Conservation (phyloP, 2,113 vertebrate genomes). For the Pseudolaguvia tuberculata region DNA sequence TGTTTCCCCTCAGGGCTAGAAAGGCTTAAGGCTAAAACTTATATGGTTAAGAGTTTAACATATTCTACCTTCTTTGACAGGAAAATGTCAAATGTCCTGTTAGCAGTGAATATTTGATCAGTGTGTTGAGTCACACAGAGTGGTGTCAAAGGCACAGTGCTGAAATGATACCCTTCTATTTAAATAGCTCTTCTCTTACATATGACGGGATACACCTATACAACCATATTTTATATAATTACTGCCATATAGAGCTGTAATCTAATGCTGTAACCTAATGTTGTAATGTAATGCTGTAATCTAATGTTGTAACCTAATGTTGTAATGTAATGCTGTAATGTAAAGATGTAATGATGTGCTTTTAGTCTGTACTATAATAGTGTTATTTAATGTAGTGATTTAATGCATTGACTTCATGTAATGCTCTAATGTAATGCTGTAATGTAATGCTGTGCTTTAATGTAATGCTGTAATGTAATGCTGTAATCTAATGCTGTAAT, state of each 20-base stretch:
- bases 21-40: background rate
- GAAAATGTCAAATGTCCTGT: background rate
- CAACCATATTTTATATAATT: constrained; percentile 9
- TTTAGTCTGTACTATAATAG: too few relatives aligned
- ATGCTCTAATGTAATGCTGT: too few relatives aligned
- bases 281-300: too few relatives aligned
- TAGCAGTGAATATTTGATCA: background rate
- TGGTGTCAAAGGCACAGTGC: background rate
- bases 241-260: background rate
- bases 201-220: background rate
- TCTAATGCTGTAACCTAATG: too few relatives aligned
- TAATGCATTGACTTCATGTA: too few relatives aligned
- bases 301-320: too few relatives aligned
- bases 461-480: too few relatives aligned
- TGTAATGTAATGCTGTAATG: too few relatives aligned
- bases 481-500: too few relatives aligned
- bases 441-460: too few relatives aligned
- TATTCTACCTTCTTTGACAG: background rate
- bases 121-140: background rate
- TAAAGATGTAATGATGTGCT: too few relatives aligned
- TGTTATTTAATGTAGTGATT: too few relatives aligned
- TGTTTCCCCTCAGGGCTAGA: background rate
- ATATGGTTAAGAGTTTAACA: background rate
- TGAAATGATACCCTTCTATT: constrained; percentile 13
- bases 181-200: background rate